A percentile compares a stretch with the other conserved stretches of the same genome.
Conservation (phyloP, 2,797 vertebrate species). For the Arrhamphus sclerolepis region DNA sequence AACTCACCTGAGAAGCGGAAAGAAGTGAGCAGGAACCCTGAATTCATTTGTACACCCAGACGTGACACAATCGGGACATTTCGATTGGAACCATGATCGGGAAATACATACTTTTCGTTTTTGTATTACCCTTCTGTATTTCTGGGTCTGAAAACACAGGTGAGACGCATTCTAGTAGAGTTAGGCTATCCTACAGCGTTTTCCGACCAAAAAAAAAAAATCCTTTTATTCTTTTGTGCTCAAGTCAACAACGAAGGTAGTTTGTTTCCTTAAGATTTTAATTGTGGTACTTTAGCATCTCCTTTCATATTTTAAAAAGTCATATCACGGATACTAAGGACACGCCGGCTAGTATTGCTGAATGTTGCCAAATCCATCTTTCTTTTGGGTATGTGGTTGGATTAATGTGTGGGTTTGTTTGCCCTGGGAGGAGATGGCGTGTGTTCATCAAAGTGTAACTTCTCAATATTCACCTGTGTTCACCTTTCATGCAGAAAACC, state of each 20-base stretch:
- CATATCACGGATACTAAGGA: no score
- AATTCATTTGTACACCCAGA: not conserved
- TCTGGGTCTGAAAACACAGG: slow-evolving; percentile 46
- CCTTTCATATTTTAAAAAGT: no score
- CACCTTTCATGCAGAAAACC: slow-evolving; percentile 30
- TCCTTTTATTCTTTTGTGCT: not conserved
- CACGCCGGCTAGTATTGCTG: no score
- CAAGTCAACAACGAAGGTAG: no score
- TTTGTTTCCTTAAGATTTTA: no score
- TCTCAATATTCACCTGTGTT: not conserved
- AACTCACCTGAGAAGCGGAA: slow-evolving; percentile 27
- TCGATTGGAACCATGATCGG: slow-evolving; percentile 36
- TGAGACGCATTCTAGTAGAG: slow-evolving; percentile 28
- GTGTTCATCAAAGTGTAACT: not conserved
- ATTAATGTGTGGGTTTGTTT: no score
- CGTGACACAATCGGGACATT: not conserved
- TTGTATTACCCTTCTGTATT: slow-evolving; percentile 31
- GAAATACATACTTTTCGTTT: slow-evolving; percentile 4
- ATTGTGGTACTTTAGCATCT: no score
- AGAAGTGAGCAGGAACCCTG: not conserved
- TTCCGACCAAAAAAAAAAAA: accelerated
- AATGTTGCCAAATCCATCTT: no score
- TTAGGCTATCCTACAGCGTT: not conserved
- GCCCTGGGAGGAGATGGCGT: no score
- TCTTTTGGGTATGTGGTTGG: no score